Evolutionary conservation across 2,797 vertebrate genomes (phyloP).

Genomic region (Rhabdophis nuchalis): DNA sequence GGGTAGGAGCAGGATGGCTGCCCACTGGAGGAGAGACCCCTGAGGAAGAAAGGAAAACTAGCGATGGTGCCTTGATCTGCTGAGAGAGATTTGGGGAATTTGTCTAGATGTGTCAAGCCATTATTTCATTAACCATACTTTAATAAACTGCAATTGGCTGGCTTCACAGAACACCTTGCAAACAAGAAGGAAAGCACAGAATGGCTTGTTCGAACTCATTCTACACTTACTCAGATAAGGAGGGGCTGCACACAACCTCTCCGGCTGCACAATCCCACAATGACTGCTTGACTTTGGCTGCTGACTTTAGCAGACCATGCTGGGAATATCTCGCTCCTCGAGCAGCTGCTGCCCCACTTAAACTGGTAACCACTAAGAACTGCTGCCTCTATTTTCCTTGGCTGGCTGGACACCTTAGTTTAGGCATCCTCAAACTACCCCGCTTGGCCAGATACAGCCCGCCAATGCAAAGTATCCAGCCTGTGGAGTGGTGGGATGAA

Average conservation of each 20-base stretch:
- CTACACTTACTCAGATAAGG: not conserved
- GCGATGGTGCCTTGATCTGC: not conserved
- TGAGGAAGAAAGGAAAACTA: not conserved
- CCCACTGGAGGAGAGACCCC: not conserved
- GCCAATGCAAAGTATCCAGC: too few relatives aligned
- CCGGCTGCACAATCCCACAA: not conserved
- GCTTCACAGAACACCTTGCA: not conserved
- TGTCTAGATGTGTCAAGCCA: not conserved
- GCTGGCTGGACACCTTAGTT: rapidly evolving
- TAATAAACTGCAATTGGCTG: not conserved
- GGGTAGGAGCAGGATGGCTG: not conserved
- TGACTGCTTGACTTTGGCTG: not conserved
- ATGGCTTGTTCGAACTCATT: not conserved
- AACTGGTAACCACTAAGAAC: not conserved
- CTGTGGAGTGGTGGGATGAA: too few relatives aligned
- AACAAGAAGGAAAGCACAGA: not conserved
- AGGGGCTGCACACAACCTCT: too few relatives aligned
- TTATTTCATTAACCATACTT: not conserved
- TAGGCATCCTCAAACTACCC: too few relatives aligned
- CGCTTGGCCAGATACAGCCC: too few relatives aligned
- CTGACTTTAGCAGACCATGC: not conserved
- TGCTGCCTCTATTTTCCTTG: not conserved
- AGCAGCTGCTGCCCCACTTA: not conserved
- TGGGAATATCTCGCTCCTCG: not conserved
- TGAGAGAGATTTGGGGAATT: not conserved